A percentile compares a stretch with the other conserved stretches of the same genome.
Evolutionary conservation across 2,797 vertebrate genomes (phyloP).

Genomic region (Melanotaenia pygmaea): DNA sequence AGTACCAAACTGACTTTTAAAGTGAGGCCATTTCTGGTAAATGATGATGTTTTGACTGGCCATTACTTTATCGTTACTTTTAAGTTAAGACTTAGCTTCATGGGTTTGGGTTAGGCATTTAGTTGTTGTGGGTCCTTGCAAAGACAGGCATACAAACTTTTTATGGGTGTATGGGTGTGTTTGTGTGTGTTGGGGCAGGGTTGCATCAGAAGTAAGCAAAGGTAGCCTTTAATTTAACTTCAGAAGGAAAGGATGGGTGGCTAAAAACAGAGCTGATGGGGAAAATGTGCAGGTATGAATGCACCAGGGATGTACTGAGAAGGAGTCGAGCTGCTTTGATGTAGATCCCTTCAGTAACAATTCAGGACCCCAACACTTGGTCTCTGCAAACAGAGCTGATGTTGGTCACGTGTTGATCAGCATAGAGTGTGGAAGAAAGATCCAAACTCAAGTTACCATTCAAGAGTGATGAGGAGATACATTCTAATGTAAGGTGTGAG

Average conservation of each 20-base stretch:
- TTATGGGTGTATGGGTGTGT: constrained; percentile 10
- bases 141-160: not conserved
- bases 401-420: not conserved
- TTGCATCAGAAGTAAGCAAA: constrained; percentile 56
- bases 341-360: no score
- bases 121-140: not conserved
- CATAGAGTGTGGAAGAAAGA: not conserved
- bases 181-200: not conserved
- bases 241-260: constrained; percentile 45
- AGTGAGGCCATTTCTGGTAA: not conserved
- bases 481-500: no score
- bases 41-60: not conserved
- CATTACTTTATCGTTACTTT: not conserved
- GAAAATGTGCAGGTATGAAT: not conserved
- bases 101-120: not conserved
- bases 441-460: no score
- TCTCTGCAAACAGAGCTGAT: not conserved
- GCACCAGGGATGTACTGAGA: not conserved
- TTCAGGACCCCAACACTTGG: not conserved
- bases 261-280: constrained; percentile 26
- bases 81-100: constrained; percentile 1
- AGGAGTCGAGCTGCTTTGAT: not conserved
- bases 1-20: not conserved
- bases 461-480: no score
- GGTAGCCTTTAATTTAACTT: constrained; percentile 35